Conservation (phyloP, 1,140 invertebrate species). For the Wiebesia pumilae region DNA sequence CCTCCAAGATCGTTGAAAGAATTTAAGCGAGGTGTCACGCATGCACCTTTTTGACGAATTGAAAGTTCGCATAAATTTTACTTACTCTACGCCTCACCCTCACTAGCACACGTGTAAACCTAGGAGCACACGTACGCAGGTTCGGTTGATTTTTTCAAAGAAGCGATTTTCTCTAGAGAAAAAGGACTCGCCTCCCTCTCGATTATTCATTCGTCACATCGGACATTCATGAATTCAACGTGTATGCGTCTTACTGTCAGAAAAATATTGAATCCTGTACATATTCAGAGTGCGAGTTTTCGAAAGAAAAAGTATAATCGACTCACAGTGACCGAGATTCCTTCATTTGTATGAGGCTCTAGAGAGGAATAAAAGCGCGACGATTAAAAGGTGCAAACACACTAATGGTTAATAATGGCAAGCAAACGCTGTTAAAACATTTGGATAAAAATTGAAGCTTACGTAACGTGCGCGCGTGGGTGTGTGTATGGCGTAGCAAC, state of each 20-base stretch:
- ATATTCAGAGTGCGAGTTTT: conserved; percentile 18
- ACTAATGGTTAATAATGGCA: background rate
- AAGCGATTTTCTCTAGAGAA: background rate
- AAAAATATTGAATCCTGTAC: conserved; percentile 59
- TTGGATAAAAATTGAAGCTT: too few relatives aligned
- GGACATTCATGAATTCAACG: conserved; percentile 53
- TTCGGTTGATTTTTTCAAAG: background rate
- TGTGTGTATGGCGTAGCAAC: too few relatives aligned
- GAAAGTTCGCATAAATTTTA: conserved; percentile 37
- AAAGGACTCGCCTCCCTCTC: conserved; percentile 43
- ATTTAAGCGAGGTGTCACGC: background rate
- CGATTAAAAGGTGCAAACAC: background rate
- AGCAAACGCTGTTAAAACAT: too few relatives aligned
- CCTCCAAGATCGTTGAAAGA: conserved; percentile 40
- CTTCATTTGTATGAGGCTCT: background rate
- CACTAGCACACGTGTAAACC: background rate
- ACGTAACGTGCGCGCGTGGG: too few relatives aligned
- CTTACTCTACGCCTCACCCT: background rate
- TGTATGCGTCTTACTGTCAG: conserved; percentile 33
- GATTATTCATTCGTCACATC: conserved; percentile 54
- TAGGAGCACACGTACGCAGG: background rate
- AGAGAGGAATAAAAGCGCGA: background rate
- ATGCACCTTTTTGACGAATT: background rate
- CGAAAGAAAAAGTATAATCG: background rate
- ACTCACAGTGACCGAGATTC: conserved; percentile 31